These are phyloP conservation scores for Calypte anna DNA, from an alignment of 2,113 vertebrate genomes.

Conservation along the genomic window DNA sequence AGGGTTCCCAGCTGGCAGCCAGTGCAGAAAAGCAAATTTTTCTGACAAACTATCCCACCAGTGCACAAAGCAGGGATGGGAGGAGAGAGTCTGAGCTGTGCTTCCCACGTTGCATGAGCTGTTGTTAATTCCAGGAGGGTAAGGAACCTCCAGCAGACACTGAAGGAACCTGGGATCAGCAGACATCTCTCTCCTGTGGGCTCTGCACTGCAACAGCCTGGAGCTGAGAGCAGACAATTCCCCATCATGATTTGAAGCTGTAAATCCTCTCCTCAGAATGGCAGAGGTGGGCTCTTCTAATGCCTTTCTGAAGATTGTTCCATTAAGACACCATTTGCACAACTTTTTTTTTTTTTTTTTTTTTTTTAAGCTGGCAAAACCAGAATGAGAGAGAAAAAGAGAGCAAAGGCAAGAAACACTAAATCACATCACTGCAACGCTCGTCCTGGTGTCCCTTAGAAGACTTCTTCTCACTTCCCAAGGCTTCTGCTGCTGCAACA, in stretches of 20 bases:
- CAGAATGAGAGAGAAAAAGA: not conserved
- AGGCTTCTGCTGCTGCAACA: not conserved
- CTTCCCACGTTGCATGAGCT: not conserved
- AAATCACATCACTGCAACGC: not conserved
- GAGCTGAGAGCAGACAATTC: not conserved
- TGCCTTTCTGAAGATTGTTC: not conserved
- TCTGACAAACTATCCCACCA: not conserved
- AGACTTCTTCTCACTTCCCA: not conserved
- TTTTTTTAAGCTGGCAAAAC: not conserved
- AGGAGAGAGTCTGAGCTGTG: not conserved
- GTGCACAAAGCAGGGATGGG: not conserved
- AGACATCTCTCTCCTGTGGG: not conserved
- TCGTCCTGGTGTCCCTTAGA: not conserved
- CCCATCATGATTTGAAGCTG: not conserved
- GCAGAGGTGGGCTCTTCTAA: not conserved
- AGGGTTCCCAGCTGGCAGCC: not conserved
- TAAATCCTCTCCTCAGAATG: not conserved
- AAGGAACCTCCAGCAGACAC: not conserved
- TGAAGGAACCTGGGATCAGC: not conserved
- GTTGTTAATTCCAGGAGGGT: not conserved
- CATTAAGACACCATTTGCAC: not conserved
- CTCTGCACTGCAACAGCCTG: not conserved
- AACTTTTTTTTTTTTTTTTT: not conserved
- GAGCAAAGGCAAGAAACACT: not conserved
- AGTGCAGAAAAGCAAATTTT: not conserved